A percentile compares a stretch with the other conserved stretches of the same genome.
phyloP scores from a whole-genome alignment of 2,797 vertebrate species.

The Brotula barbata region DNA sequence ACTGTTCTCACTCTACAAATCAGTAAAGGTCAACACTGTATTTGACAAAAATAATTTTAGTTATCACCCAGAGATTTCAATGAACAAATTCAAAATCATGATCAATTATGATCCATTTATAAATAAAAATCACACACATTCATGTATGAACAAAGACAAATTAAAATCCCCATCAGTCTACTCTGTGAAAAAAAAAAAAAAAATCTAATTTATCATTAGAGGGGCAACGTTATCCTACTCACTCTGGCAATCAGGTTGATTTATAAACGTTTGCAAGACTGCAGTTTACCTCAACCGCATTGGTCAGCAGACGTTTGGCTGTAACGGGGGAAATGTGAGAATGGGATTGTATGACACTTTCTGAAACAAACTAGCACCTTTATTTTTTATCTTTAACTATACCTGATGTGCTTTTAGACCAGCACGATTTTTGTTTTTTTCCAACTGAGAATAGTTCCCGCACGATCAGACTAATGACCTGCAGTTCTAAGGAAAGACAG shows the following conservation, averaged over 20 bases:
- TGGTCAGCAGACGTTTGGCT: conserved; percentile 17
- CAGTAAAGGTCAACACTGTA: not conserved
- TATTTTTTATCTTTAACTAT: conserved; percentile 1
- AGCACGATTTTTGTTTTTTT: no score
- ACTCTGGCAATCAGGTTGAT: not conserved
- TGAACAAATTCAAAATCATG: conserved; percentile 18
- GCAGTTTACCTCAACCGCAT: not conserved
- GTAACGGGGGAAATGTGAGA: not conserved
- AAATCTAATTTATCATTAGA: conserved; percentile 4
- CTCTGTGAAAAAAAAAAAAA: not conserved
- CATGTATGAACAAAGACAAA: conserved; percentile 22
- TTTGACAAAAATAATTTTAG: not conserved
- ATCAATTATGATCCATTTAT: conserved; percentile 37
- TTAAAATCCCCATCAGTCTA: not conserved
- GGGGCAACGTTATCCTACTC: not conserved
- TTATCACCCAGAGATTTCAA: conserved; percentile 10
- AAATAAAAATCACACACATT: conserved; percentile 26
- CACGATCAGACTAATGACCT: conserved; percentile 4
- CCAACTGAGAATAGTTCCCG: no score
- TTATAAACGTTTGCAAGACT: conserved; percentile 7
- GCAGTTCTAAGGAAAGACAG: no score
- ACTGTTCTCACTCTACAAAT: conserved; percentile 2
- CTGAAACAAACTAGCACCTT: conserved; percentile 13
- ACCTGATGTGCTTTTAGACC: not conserved
- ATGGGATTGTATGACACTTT: not conserved